phyloP scores from a whole-genome alignment of 2,797 vertebrate genomes.

The Bufotes viridis region DNA sequence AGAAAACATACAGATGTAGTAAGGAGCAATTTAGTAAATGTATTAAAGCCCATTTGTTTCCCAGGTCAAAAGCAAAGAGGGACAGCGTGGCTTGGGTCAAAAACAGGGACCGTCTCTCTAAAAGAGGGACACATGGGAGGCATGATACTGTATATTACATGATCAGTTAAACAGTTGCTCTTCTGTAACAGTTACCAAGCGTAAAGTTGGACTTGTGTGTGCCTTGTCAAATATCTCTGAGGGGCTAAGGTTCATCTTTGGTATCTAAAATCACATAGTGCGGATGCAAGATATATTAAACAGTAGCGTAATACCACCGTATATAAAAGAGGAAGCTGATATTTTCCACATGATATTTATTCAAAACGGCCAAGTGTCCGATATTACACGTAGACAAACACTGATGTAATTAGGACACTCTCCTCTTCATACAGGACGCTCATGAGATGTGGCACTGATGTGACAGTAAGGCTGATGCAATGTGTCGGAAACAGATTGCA shows the following conservation, averaged over 20 bases:
- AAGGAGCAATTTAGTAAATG: too few relatives aligned
- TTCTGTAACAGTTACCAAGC: too few relatives aligned
- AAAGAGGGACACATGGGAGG: too few relatives aligned
- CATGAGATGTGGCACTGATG: constrained; percentile 39
- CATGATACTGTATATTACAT: too few relatives aligned
- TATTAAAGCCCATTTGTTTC: too few relatives aligned
- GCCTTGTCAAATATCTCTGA: background rate
- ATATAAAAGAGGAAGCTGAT: background rate
- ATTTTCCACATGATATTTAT: background rate
- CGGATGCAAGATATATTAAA: background rate
- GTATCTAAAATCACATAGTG: background rate
- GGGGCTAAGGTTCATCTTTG: background rate
- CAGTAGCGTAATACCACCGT: background rate
- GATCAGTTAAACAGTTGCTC: too few relatives aligned
- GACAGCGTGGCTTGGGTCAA: too few relatives aligned
- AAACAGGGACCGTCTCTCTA: too few relatives aligned
- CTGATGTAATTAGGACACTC: constrained; percentile 31
- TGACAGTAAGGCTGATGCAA: constrained; percentile 39
- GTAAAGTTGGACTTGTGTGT: background rate
- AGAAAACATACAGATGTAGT: too few relatives aligned
- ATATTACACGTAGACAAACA: constrained; percentile 27
- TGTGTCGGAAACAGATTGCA: constrained; percentile 56
- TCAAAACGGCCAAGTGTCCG: constrained; percentile 3
- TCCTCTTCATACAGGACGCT: constrained; percentile 8
- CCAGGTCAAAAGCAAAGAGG: too few relatives aligned